Percentiles rank a stretch among this genome's conserved stretches.
Evolutionary conservation across 2,113 vertebrate genomes (phyloP).

Genomic region (Myocastor coypus): DNA sequence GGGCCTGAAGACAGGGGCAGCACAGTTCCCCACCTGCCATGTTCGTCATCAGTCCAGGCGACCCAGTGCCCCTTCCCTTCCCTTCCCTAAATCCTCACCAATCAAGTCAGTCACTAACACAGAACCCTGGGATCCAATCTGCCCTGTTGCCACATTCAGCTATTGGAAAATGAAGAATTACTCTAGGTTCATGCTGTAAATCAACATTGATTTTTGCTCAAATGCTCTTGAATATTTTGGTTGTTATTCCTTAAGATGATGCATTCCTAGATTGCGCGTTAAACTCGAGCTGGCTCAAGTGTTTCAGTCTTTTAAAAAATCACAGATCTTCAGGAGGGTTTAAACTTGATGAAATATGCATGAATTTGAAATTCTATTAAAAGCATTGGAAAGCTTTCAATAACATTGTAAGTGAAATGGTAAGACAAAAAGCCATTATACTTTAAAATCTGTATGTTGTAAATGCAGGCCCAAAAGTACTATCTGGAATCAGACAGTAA

Average conservation of each 20-base stretch:
- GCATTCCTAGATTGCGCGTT: background rate
- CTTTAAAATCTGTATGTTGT: background rate
- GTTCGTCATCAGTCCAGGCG: background rate
- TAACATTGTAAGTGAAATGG: background rate
- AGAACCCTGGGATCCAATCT: background rate
- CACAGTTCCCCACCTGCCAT: background rate
- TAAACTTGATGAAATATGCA: conserved; percentile 25
- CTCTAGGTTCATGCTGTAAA: background rate
- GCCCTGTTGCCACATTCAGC: background rate
- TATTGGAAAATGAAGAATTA: background rate
- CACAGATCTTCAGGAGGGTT: conserved; percentile 48
- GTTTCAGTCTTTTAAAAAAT: background rate
- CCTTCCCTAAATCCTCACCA: rapidly evolving
- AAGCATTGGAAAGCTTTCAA: conserved; percentile 19
- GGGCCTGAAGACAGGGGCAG: rapidly evolving
- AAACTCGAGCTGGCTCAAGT: conserved; percentile 36
- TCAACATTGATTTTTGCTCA: background rate
- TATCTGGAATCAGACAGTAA: background rate
- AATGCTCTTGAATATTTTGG: conserved; percentile 39
- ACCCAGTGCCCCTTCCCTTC: rapidly evolving
- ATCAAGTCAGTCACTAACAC: background rate
- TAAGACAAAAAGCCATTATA: background rate
- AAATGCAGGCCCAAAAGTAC: background rate
- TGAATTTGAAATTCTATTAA: conserved; percentile 27
- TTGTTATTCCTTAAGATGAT: conserved; percentile 26